Percentiles rank a stretch among this genome's conserved stretches.
phyloP scores from a whole-genome alignment of 2,797 vertebrate genomes.

The Helostoma temminkii region DNA sequence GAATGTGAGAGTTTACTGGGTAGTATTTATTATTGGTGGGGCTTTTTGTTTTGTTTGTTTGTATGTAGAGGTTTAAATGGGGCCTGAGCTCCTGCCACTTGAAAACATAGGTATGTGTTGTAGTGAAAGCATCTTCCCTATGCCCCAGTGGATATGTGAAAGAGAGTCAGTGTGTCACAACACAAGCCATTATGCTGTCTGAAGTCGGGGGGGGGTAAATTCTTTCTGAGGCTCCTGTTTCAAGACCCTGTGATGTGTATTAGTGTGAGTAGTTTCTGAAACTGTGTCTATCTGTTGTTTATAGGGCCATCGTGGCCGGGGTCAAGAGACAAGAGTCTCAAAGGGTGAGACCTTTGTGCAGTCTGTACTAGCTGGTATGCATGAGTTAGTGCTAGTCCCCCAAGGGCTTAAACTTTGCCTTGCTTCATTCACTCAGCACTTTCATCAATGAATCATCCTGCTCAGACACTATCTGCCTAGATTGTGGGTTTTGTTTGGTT shows the following conservation, averaged over 20 bases:
- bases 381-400: slow-evolving; percentile 38
- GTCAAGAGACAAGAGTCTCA: slow-evolving; percentile 65
- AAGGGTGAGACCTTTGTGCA: slow-evolving; percentile 50
- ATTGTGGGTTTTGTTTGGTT: slow-evolving; percentile 44
- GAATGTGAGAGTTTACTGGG: slow-evolving; percentile 6
- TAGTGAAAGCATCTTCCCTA: slow-evolving; percentile 54
- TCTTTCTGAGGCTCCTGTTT: slow-evolving; percentile 76
- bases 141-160: slow-evolving; percentile 45
- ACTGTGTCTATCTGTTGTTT: slow-evolving; percentile 60
- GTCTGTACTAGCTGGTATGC: slow-evolving; percentile 52
- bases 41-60: slow-evolving; percentile 9
- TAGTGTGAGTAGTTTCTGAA: slow-evolving; percentile 49
- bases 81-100: slow-evolving; percentile 21
- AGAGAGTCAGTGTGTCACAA: slow-evolving; percentile 57
- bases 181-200: slow-evolving; percentile 63
- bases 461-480: slow-evolving; percentile 24
- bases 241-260: slow-evolving; percentile 46
- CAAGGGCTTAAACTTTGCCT: slow-evolving; percentile 46
- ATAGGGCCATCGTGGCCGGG: slow-evolving; percentile 39
- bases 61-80: slow-evolving; percentile 1
- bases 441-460: slow-evolving; percentile 55
- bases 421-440: slow-evolving; percentile 22
- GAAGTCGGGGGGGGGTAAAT: slow-evolving; percentile 67
- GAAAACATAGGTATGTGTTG: slow-evolving; percentile 38
- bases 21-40: slow-evolving; percentile 17